Evolutionary conservation across 2,797 vertebrate species (phyloP), one percentile per base, ranked within the genome.

Genomic region (Smutsia gigantea): DNA sequence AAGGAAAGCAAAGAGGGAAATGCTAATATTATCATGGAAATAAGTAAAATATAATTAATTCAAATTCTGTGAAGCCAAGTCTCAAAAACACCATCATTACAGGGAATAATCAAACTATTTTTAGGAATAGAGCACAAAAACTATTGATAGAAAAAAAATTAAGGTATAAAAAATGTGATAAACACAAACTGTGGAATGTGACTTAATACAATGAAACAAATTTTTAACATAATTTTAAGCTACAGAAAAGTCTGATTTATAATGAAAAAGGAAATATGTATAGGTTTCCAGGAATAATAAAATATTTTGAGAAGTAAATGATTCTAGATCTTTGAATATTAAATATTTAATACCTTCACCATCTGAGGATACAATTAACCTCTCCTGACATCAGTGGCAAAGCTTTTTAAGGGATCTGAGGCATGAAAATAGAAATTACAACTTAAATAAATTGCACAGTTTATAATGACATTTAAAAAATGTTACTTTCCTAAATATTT

Each of bases 341-440:
- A 95, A 95, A 81, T 98, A 74, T 29, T 97, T 95, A 97, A 96
- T 92, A 87, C n/a, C 53, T 87, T 95, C 81, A 96, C 83, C 88
- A 97, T 98, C 68, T 89, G 82, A 93, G 77, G 72, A 96, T 95
- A 97, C 82, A 98, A 95, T 98, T 98, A 98, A 98, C 96, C 94
- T 97, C 12, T 1, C 66, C 46, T 94, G 92, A 96, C 94, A 97
- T 90, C 88, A 95, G 19, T 95, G 87, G 74, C n/a, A 93, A 96
- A 97, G 29, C 81, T 96, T 95, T 97, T 96, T 95, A 96, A 94
- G 92, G 27, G 61, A 85, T 96, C 68, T 95, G 79, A 98, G 87
- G 69, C 91, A 96, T 91, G 69, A 94, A 98, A 97, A 94, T 90
- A 96, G 75, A 97, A 98, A 94, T 94, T 97, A 92, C 64, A 94